Evolutionary conservation across 2,797 vertebrate genomes (phyloP), one percentile per base, ranked within the genome.

Genomic region (Sternarchorhynchus goeldii): DNA sequence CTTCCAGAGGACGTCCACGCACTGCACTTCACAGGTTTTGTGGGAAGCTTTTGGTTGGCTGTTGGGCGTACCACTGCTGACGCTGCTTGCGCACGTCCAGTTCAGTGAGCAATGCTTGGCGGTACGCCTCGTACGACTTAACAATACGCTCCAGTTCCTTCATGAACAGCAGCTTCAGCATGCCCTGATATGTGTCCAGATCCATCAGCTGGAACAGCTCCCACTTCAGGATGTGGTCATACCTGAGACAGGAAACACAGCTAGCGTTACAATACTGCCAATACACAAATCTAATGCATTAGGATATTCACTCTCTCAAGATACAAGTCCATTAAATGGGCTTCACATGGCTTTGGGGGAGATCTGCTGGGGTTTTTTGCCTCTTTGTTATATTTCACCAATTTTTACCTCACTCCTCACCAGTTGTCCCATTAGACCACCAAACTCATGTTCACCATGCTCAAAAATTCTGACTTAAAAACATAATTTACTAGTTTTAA

Each of bases 121-220:
- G 89, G 89, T 95, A 99, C 0, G 95, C 96, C 88, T 99, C 98
- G 71, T 99, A 99, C n/a, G 96, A 94, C 86, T 98, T 99, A 78
- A 99, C 98, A 39, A 97, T 99, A 77, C 95, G 93, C 74, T 99
- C 97, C 93, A 99, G 94, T 91, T 99, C 98, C 90, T 99, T 99
- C 98, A 98, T 99, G 91, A 99, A 99, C 63, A 99, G 95, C 91
- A 99, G 93, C 93, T 98, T 98, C 84, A 99, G 91, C 96, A 99
- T 98, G 7, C 97, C 97, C 93, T 99, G 98, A 88, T 99, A 99
- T 0, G 97, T 99, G 90, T 99, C 98, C 92, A 99, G 85, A 90
- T 99, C 98, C 0, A 96, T 96, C 88, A 99, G 91, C 92, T 99
- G 98, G 93, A 99, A 99, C 86, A 99, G 91, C 89, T 98, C 98